These are phyloP conservation scores for Dendrolimus houi DNA, from an alignment of 2,888 invertebrate species.

Conservation along the genomic window DNA sequence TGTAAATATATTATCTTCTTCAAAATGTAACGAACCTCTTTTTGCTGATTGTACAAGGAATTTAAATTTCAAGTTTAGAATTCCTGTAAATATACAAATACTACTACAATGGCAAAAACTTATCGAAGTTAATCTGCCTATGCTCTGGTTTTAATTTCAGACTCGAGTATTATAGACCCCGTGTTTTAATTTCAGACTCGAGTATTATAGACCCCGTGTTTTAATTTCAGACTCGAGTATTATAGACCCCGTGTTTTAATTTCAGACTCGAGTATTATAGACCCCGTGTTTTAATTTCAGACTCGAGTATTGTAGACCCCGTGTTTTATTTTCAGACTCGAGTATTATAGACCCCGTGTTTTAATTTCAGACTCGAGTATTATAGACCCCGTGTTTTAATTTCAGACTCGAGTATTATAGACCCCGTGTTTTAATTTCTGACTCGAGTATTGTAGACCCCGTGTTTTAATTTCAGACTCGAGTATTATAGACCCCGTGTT, in stretches of 20 bases:
- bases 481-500: conserved; percentile 81
- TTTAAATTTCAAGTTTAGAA: no score
- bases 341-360: conserved; percentile 81
- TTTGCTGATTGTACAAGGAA: no score
- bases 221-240: conserved; percentile 82
- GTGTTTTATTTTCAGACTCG: conserved; percentile 81
- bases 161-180: conserved; percentile 81
- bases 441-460: conserved; percentile 81
- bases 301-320: conserved; percentile 81
- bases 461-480: conserved; percentile 81
- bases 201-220: conserved; percentile 81
- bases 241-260: conserved; percentile 82
- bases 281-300: conserved; percentile 81
- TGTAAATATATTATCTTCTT: no score
- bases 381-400: conserved; percentile 82
- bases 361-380: conserved; percentile 82
- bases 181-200: conserved; percentile 81
- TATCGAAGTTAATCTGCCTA: no score
- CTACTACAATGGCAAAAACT: no score
- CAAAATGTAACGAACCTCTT: no score
- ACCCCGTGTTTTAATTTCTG: conserved; percentile 81
- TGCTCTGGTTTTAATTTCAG: conserved; percentile 32
- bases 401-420: conserved; percentile 82
- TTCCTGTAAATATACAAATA: no score
- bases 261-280: conserved; percentile 82